A percentile compares a stretch with the other conserved stretches of the same genome.
phyloP scores from a whole-genome alignment of 2,797 vertebrate genomes.

The Cichlasoma orientale region DNA sequence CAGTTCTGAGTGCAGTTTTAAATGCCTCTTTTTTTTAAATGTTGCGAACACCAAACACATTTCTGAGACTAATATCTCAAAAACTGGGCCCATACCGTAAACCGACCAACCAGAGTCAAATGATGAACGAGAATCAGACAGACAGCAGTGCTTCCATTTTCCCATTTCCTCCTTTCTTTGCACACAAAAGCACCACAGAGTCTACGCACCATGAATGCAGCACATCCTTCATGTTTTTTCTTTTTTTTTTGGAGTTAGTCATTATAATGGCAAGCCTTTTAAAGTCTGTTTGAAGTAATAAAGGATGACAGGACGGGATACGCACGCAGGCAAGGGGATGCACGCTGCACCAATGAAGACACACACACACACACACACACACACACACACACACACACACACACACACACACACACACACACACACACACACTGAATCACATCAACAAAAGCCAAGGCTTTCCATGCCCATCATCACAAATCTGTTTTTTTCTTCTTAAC shows the following conservation, averaged over 20 bases:
- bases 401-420: neutral
- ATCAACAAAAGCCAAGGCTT: conserved; percentile 40
- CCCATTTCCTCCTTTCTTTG: neutral
- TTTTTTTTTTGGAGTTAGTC: conserved; percentile 28
- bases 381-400: neutral
- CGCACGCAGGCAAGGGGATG: conserved; percentile 11
- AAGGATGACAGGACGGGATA: conserved; percentile 41
- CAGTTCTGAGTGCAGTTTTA: neutral
- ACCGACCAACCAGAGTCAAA: neutral
- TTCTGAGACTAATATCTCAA: neutral
- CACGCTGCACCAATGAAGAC: neutral
- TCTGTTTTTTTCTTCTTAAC: conserved; percentile 28
- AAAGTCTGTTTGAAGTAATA: conserved; percentile 51
- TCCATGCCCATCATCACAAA: conserved; percentile 47
- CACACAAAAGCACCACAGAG: neutral
- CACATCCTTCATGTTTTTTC: conserved; percentile 19
- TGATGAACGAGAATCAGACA: neutral
- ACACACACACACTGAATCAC: conserved; percentile 26
- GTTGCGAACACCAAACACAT: neutral
- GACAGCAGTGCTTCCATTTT: neutral
- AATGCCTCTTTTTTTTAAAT: neutral
- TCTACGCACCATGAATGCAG: conserved; percentile 3
- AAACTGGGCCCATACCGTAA: neutral
- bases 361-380: neutral
- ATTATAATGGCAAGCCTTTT: conserved; percentile 55